A percentile compares a stretch with the other conserved stretches of the same genome.
These are phyloP conservation scores for Falco concolor DNA, from an alignment of 2,797 vertebrate genomes.

Conservation along the genomic window DNA sequence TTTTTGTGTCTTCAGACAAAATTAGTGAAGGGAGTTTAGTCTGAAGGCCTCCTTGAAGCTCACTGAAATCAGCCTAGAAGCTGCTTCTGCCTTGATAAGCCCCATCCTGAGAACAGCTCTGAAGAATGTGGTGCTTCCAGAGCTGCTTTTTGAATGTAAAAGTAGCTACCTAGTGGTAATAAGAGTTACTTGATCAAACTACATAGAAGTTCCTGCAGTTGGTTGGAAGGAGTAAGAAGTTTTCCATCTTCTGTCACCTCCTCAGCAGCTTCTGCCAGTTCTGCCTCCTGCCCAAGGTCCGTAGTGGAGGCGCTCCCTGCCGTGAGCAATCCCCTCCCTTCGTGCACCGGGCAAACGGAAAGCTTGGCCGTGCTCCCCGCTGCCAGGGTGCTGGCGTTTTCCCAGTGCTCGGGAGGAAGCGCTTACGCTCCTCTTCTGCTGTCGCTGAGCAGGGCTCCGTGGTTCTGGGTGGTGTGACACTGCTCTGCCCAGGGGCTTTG, in stretches of 20 bases:
- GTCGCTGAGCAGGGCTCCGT: not conserved
- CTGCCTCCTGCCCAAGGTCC: not conserved
- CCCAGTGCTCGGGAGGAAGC: not conserved
- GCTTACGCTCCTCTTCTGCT: not conserved
- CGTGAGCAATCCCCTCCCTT: not conserved
- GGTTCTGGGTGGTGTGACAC: not conserved
- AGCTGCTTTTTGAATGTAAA: not conserved
- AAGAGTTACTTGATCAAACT: not conserved
- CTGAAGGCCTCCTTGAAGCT: not conserved
- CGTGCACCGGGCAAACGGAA: not conserved
- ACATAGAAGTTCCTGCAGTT: not conserved
- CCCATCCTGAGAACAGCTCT: not conserved
- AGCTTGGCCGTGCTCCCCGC: not conserved
- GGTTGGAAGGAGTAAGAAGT: not conserved
- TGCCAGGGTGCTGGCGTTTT: not conserved
- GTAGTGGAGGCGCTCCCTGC: not conserved
- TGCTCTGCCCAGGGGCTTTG: not conserved
- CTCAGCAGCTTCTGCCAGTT: not conserved
- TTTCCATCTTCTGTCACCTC: not conserved
- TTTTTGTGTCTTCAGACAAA: conserved; percentile 2
- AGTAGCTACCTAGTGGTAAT: not conserved
- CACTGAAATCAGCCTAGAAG: not conserved
- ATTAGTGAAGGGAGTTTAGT: not conserved
- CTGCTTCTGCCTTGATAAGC: not conserved
- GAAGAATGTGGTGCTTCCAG: not conserved